Conservation (phyloP, 2,797 vertebrate genomes). For the Xerus rutilus region DNA sequence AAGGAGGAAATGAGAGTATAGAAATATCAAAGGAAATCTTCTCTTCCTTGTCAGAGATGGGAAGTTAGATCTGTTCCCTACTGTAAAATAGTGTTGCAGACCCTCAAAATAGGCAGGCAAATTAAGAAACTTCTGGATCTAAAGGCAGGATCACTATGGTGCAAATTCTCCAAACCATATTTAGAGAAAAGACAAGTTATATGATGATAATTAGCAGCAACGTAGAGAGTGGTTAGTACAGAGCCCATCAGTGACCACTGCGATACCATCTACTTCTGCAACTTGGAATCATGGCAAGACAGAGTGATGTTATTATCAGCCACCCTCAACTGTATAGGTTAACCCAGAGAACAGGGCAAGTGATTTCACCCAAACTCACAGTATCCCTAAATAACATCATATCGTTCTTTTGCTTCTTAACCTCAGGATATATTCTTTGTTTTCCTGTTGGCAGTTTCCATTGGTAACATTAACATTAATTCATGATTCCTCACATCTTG, state of each 20-base stretch:
- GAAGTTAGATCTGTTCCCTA: not conserved
- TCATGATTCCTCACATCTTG: not conserved
- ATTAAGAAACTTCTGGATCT: not conserved
- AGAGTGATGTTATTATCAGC: not conserved
- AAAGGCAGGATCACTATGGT: not conserved
- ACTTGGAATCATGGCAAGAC: not conserved
- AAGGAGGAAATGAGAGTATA: not conserved
- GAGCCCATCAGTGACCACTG: not conserved
- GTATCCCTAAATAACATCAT: not conserved
- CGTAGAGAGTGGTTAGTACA: not conserved
- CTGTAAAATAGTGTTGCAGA: not conserved
- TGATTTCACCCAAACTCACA: not conserved
- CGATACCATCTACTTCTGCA: not conserved
- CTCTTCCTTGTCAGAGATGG: not conserved
- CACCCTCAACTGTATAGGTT: not conserved
- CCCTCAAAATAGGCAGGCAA: not conserved
- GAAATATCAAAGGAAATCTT: not conserved
- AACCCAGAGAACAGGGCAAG: not conserved
- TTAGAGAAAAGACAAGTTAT: not conserved
- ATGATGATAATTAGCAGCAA: not conserved
- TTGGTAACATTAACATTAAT: slow-evolving; percentile 34
- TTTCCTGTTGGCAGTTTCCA: slow-evolving; percentile 22
- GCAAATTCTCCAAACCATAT: not conserved
- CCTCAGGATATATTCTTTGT: not conserved
- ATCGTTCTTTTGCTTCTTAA: not conserved